Evolutionary conservation across 2,888 invertebrate genomes (phyloP).

Genomic region (Euproctis similis): DNA sequence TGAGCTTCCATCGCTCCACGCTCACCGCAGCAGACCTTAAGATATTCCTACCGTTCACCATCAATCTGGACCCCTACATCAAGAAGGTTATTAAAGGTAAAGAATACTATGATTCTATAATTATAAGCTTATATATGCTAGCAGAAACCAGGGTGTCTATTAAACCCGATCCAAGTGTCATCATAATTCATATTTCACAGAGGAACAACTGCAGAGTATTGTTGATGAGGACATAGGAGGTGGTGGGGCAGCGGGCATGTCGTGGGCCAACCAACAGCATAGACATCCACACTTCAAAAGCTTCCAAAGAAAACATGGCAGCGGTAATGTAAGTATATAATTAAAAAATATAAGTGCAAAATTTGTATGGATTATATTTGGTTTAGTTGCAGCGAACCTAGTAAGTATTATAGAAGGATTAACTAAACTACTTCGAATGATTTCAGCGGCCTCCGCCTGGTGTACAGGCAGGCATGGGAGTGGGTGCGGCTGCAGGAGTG

Average conservation of each 20-base stretch:
- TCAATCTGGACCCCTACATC: constrained; percentile 98
- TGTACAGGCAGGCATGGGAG: constrained; percentile 18
- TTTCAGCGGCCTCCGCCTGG: constrained; percentile 44
- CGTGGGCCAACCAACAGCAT: constrained; percentile 33
- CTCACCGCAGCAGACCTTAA: constrained; percentile 91
- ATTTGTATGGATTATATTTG: too few relatives aligned
- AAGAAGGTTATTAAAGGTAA: constrained; percentile 96
- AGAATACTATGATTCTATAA: too few relatives aligned
- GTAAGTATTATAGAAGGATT: too few relatives aligned
- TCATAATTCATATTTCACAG: constrained; percentile 22
- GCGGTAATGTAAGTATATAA: constrained; percentile 6
- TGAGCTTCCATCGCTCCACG: constrained; percentile 90
- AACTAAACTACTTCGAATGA: too few relatives aligned
- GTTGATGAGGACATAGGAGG: constrained; percentile 47
- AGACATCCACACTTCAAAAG: constrained; percentile 51
- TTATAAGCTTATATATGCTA: too few relatives aligned
- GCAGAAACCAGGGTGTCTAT: too few relatives aligned
- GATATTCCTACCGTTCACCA: constrained; percentile 97
- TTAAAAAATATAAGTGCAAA: background rate
- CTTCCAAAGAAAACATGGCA: constrained; percentile 50
- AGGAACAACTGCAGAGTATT: constrained; percentile 55
- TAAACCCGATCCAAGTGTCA: too few relatives aligned
- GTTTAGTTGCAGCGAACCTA: too few relatives aligned
- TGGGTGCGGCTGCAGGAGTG: too few relatives aligned
- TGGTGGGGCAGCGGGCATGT: constrained; percentile 22